Evolutionary conservation across 2,888 invertebrate species (phyloP), one percentile per base, ranked within the genome.

Genomic region (Pinctada fucata): DNA sequence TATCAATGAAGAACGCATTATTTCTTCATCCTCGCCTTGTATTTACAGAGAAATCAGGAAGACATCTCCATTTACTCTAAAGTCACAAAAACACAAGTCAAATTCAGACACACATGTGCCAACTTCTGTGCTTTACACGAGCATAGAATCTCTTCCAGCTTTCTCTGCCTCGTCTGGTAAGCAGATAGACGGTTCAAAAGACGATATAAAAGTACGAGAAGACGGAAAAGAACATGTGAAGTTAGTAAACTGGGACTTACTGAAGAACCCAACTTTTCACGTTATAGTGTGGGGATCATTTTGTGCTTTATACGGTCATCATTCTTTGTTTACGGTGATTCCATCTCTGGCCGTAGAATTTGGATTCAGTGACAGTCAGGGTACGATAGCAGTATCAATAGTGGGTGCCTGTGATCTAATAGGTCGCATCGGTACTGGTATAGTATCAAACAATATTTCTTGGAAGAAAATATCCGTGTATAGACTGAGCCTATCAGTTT

Each of bases 281-380:
- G 6, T 77, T 4, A 52, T 72, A 8, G 67, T 52, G 16, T 16
- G 64, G 16, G 77, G 48, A 2, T 4, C 72, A n/a, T 72, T 72
- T 52, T 67, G n/a, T 16, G 77, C 64, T 48, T 8, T 77, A 31
- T 63, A 50, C 10, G 67, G 52, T 16, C 77, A 77, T 16, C 77
- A 77, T 48, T 31, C 58, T 8, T 6, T 72, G 2, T 77, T 47
- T 63, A 77, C 72, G 45, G 48, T 72, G 3, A 16, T 67, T 1
- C 77, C 77, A 6, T 45, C 77, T 3, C 13, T 77, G 2, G 77
- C 72, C 8, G 52, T 67, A 8, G 77, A 77, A 31, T 52, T n/a
- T 1, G 67, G 72, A 5, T 67, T 77, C n/a, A 47, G 50, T n/a
- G 77, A 77, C 4, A 47, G 51, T 5, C 67, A 77, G 13, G 77